Evolutionary conservation across 2,797 vertebrate species (phyloP), one percentile per base, ranked within the genome.

Genomic region (Petrocephalus schoutedeni): DNA sequence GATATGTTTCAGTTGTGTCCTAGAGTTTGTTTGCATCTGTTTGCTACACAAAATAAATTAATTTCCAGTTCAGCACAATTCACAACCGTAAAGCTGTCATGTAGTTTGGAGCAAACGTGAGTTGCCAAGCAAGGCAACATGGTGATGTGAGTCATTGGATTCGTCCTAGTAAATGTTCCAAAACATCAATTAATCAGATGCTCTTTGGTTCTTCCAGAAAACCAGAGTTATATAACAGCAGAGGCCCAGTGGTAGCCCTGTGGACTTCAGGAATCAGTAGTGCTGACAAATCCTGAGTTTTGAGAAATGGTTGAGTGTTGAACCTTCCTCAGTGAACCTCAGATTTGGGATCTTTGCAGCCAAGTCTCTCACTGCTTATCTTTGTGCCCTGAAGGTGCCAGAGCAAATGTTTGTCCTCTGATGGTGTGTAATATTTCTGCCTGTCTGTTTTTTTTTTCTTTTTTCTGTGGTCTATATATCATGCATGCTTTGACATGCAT

Each of bases 281-380:
- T 67, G 85, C 56, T 90, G 89, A 90, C 90, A 89, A 86, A 74
- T 53, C n/a, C 51, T 14, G 53, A 8, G 32, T 88, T 88, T 88
- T 36, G 23, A 89, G 58, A 87, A 86, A 87, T 86, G 90, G 88
- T 82, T 86, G 87, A 51, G 19, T 88, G 86, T 54, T 84, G 49
- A 88, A 91, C 89, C 90, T 91, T 89, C 80, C 56, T 87, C 84
- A 88, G 57, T 87, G 89, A 91, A 90, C 88, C 2, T 90, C 90
- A 88, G 90, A 90, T 92, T 93, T 89, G 88, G 53, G 64, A 89
- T 87, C 45, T 86, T 87, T 88, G 87, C 82, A 58, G 86, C 45
- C 86, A 54, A 86, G 28, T 16, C 56, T 54, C 56, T 59, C 53
- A 59, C 21, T 23, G 87, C 91, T 90, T 88, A 88, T 87, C 87